Base-by-base conservation (phyloP, 1,140 invertebrate species). In the Penaeus chinensis region DNA sequence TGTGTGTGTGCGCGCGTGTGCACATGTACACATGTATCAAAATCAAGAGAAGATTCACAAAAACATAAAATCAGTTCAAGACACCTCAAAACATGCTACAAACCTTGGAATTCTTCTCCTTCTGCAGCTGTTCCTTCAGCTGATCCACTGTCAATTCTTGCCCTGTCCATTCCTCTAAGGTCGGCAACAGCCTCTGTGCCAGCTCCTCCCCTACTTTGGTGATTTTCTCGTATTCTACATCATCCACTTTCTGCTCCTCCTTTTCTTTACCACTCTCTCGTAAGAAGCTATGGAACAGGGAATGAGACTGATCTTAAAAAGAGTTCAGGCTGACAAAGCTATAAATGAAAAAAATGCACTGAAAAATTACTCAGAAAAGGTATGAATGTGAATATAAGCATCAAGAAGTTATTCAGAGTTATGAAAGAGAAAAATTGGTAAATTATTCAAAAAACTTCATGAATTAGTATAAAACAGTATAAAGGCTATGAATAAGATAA, bases 71-170 rank as follows among this genome's bases (percentile, higher is more conserved):
- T 37, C 20, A 77, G 16, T 79, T 42, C 27, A 7, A 37, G 22
- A 22, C 37, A 77, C 20, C 24, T 42, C 27, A 79, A 13, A 42
- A 54, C 76, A 54, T 32, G 42, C 22, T 18, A 37, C 76, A 27
- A 66, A 87, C 86, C 69, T 87, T 87, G 7, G 80, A 37, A 13
- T 87, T 81, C 62, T 77, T 87, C 86, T 87, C 81, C 60, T 83
- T 82, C 71, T 78, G 60, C 10, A 87, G 71, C 20, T 83, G 69
- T 13, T 87, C 78, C 74, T 42, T 77, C 47, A 87, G 60, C 32
- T 87, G 80, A 18, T 87, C 86, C 1, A 87, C 47, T 47, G 86
- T 82, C 32, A 87, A 66, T 2, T 66, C 47, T 16, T 82, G 61
- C 10, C 86, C 80, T 7, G 80, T 87, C 24, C 32, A 77, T 32